phyloP scores from a whole-genome alignment of 2,888 invertebrate genomes.

The Agrochola macilenta region DNA sequence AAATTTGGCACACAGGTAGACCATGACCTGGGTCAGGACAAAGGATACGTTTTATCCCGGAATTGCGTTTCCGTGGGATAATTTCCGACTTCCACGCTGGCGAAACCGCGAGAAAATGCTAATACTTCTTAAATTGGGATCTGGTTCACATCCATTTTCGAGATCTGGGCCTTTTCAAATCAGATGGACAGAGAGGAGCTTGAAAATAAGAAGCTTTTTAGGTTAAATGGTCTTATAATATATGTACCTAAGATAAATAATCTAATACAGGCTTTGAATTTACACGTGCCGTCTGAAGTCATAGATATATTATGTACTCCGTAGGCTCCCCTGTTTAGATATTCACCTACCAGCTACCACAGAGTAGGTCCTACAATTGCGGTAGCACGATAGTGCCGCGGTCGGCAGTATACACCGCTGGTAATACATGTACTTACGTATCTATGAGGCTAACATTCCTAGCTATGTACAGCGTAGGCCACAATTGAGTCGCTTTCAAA shows the following conservation, averaged over 20 bases:
- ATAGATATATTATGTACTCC: constrained; percentile 38
- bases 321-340: constrained; percentile 41
- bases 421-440: constrained; percentile 57
- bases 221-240: not conserved
- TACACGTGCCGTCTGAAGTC: constrained; percentile 32
- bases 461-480: constrained; percentile 60
- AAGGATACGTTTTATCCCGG: too few relatives aligned
- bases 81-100: too few relatives aligned
- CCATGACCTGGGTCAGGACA: too few relatives aligned
- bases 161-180: not conserved
- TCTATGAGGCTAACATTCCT: constrained; percentile 56
- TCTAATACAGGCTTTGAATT: constrained; percentile 16
- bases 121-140: not conserved
- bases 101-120: too few relatives aligned
- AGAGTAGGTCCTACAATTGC: constrained; percentile 65
- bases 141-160: not conserved
- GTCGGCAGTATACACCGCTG: constrained; percentile 66
- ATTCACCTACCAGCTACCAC: constrained; percentile 61
- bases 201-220: not conserved
- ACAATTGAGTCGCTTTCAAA: constrained; percentile 61
- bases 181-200: not conserved
- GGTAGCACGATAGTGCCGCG: constrained; percentile 66
- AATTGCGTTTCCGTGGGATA: too few relatives aligned
- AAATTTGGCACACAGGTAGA: too few relatives aligned
- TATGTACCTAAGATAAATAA: constrained; percentile 5